These are phyloP conservation scores for Ataeniobius toweri DNA, from an alignment of 2,797 vertebrate genomes.

Conservation along the genomic window DNA sequence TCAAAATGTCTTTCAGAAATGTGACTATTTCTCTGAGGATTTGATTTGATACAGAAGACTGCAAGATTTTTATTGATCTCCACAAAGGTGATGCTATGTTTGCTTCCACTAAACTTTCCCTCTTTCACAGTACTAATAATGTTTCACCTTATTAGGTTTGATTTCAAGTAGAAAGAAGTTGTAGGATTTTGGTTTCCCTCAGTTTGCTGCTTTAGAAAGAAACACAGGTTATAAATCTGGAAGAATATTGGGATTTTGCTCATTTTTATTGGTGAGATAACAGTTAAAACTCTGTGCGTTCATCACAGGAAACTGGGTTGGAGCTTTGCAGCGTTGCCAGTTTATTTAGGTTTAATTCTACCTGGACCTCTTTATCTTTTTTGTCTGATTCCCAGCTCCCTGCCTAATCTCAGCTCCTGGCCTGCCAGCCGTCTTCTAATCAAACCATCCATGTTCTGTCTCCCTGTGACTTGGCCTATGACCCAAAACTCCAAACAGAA, in stretches of 20 bases:
- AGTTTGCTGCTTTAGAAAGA: not conserved
- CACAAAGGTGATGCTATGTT: not conserved
- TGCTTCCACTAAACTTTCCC: not conserved
- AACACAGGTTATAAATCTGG: not conserved
- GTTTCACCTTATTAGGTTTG: slow-evolving; percentile 10
- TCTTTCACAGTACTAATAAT: not conserved
- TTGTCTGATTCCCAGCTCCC: not conserved
- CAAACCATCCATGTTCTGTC: slow-evolving; percentile 19
- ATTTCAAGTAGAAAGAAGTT: not conserved
- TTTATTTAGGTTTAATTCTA: not conserved
- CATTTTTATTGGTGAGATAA: not conserved
- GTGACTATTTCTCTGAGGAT: not conserved
- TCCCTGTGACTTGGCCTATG: slow-evolving; percentile 24
- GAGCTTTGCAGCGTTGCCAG: too few relatives aligned
- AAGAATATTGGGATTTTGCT: not conserved
- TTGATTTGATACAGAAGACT: not conserved
- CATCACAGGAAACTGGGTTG: not conserved
- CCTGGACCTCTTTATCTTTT: not conserved
- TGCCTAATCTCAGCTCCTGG: slow-evolving; percentile 9
- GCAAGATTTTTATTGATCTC: too few relatives aligned
- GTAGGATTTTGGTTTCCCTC: not conserved
- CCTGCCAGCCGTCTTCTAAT: slow-evolving; percentile 38
- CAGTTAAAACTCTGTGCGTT: too few relatives aligned
- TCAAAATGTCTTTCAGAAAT: not conserved
- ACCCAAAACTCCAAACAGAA: slow-evolving; percentile 15